phyloP scores from a whole-genome alignment of 2,888 invertebrate genomes.

The Linnaemya vulpina region DNA sequence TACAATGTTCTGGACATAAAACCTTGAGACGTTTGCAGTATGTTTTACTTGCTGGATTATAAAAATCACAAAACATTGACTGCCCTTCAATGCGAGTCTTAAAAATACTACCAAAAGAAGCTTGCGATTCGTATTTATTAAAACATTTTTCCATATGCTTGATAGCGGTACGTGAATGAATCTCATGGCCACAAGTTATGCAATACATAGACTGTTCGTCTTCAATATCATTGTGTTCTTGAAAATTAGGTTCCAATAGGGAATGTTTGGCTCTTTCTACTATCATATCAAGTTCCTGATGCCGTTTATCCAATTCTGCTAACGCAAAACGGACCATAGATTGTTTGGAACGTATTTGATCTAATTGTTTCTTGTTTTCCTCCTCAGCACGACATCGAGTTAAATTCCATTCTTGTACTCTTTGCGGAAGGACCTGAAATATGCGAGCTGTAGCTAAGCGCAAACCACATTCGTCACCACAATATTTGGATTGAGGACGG shows the following conservation, averaged over 20 bases:
- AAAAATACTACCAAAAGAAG: conserved; percentile 97
- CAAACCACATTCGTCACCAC: conserved; percentile 95
- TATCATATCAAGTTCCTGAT: conserved; percentile 90
- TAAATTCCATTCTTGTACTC: conserved; percentile 96
- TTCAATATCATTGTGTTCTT: conserved; percentile 86
- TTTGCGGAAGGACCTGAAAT: conserved; percentile 92
- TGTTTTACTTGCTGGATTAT: conserved; percentile 92
- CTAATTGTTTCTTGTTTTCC: conserved; percentile 87
- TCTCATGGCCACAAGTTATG: conserved; percentile 98
- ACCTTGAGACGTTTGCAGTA: conserved; percentile 98
- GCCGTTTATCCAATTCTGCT: conserved; percentile 90
- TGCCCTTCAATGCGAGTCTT: conserved; percentile 97
- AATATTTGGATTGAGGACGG: conserved; percentile 93
- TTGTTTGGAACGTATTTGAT: conserved; percentile 91
- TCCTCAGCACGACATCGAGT: conserved; percentile 94
- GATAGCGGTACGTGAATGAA: conserved; percentile 94
- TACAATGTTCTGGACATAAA: conserved; percentile 98
- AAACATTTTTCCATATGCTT: conserved; percentile 99
- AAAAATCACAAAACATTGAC: conserved; percentile 99
- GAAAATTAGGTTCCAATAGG: conserved; percentile 85
- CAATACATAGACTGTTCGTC: conserved; percentile 93
- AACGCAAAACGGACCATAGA: conserved; percentile 90
- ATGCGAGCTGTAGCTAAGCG: conserved; percentile 93
- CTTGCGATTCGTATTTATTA: conserved; percentile 98
- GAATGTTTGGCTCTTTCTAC: conserved; percentile 91